Evolutionary conservation across 2,888 invertebrate genomes (phyloP), one percentile per base, ranked within the genome.

Genomic region (Oscheius onirici): DNA sequence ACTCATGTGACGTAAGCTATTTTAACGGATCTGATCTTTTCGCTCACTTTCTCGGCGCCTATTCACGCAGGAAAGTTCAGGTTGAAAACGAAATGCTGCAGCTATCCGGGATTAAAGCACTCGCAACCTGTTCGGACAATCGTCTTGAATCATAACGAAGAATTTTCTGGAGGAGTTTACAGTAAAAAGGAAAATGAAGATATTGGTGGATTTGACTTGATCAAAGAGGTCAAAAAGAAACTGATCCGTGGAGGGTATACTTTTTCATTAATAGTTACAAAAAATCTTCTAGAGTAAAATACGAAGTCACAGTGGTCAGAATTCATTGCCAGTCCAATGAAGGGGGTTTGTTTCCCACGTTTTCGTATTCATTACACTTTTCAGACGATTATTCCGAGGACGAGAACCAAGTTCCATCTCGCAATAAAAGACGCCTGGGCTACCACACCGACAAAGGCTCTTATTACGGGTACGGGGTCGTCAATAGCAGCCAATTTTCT

Each of bases 221-320:
- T 86, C 61, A 86, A 86, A 65, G 86, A 86, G 67, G 76, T 86
- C 20, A 71, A 81, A 51, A 86, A 84, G 65, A 85, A 83, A 51
- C 81, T 84, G 24, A 78, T 76, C 10, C 74, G 79, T 20, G 83
- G 83, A 60, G 65, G 71, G 79, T 79, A 41, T 57, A 66, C 34
- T 6, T 34, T 63, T 13, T 20, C 22, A 8, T 17, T 46, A 13
- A 5, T 6, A 17, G n/a, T 20, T 49, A 8, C n/a, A 52, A n/a
- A 40, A 20, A 13, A 11, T n/a, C 60, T 69, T 83, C 68, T 70
- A 84, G 84, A 63, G 80, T 83, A 24, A 77, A 80, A 73, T 84
- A 84, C 69, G 75, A 83, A 40, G 72, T 83, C 28, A 74, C 77
- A 20, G 72, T 84, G 6, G 82, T 76, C 52, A 79, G 84, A 11